Evolutionary conservation across 2,888 invertebrate genomes (phyloP).

Genomic region (Lobophora halterata): DNA sequence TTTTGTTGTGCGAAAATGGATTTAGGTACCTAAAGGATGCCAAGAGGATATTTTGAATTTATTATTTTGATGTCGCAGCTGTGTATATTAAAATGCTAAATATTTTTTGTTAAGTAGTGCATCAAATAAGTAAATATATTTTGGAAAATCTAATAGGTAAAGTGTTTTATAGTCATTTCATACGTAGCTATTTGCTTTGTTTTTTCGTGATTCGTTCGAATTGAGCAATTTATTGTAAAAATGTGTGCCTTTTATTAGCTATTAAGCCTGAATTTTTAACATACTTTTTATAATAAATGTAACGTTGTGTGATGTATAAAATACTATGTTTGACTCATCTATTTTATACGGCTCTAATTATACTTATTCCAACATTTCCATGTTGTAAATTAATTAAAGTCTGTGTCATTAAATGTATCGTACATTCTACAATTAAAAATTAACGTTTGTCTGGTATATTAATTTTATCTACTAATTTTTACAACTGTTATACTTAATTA

Average conservation of each 20-base stretch:
- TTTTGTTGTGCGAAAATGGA: slow-evolving; percentile 34
- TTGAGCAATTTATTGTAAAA: slow-evolving; percentile 23
- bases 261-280: slow-evolving; percentile 43
- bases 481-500: slow-evolving; percentile 61
- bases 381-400: too few relatives aligned
- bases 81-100: too few relatives aligned
- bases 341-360: slow-evolving; percentile 22
- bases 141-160: too few relatives aligned
- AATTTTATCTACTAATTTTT: too few relatives aligned
- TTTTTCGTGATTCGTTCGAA: too few relatives aligned
- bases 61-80: slow-evolving; percentile 33
- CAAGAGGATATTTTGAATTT: slow-evolving; percentile 35
- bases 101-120: too few relatives aligned
- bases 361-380: slow-evolving; percentile 41
- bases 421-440: slow-evolving; percentile 31
- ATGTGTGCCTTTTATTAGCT: slow-evolving; percentile 58
- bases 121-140: too few relatives aligned
- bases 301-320: slow-evolving; percentile 18
- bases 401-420: slow-evolving; percentile 32
- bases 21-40: slow-evolving; percentile 34
- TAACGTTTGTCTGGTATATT: too few relatives aligned
- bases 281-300: too few relatives aligned
- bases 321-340: slow-evolving; percentile 4
- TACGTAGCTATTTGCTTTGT: too few relatives aligned
- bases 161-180: too few relatives aligned